Evolutionary conservation across 64 coral and sea anemone species (phyloP), one percentile per base, ranked within the genome.

Genomic region (Montipora efflorescens): DNA sequence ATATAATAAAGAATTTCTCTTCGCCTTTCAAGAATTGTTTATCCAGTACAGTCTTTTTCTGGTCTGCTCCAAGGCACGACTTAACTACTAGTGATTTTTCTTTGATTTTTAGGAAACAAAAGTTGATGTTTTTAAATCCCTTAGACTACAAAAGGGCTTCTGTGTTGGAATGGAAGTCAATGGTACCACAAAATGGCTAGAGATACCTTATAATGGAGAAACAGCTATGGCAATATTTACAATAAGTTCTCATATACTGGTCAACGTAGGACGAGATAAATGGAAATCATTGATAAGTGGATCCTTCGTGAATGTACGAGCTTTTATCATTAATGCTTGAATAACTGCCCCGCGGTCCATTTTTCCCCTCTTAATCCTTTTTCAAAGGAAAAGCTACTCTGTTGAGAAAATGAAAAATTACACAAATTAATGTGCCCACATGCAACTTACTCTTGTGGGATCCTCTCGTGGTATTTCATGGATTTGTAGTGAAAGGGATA

Each of bases 181-280:
- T 1, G 82, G 64, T 51, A 5, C 10, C 19, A 86, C 64, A 47
- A 86, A 50, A 86, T 86, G 82, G 82, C 66, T 86, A 0, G 19
- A 50, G 18, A 50, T 86, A 70, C 16, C 3, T 0, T 1, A 7
- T 55, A 7, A 49, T 45, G 22, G 10, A 8, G 0, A 7, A 0
- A 2, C 8, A 1, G 23, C 22, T 13, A 43, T 45, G 47, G 45
- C 0, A 49, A 7, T 48, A 10, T 78, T 78, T 48, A 7, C 1
- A 48, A 3, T 2, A 1, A 4, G 0, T 19, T 1, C 4, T 12
- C 1, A 0, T 1, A 1, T 0, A 7, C 0, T 0, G 5, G 1
- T 50, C 0, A 73, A 4, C 0, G 7, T 49, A 4, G 59, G 3
- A 9, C 46, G 3, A 18, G 44, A 5, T 9, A 6, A 51, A 0